Evolutionary conservation across 2,797 vertebrate species (phyloP), one percentile per base, ranked within the genome.

Genomic region (Anguilla anguilla): DNA sequence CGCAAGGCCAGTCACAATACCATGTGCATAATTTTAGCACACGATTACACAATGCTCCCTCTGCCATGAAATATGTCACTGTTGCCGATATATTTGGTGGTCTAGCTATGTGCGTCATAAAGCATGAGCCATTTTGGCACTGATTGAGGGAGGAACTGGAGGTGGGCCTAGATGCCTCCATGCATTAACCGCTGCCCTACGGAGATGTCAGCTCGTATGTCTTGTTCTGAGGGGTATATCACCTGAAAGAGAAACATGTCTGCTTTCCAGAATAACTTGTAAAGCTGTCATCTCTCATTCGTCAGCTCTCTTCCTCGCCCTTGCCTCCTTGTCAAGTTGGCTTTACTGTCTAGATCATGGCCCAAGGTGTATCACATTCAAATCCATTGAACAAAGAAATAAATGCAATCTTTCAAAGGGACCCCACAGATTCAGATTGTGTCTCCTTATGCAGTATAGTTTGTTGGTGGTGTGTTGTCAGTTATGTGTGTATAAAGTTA

Each of bases 1-100:
- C 94, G 95, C 87, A 87, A 88, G 90, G 97, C 97, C 97, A 97
- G 97, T 97, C 97, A 90, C 91, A 94, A 93, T 94, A 93, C 90
- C 92, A 94, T 95, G 94, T 95, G 92, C 94, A 93, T 94, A 96
- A 96, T 96, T 95, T 93, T 91, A 91, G 91, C 93, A 92, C 92
- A 95, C 93, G 94, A 95, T 94, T 95, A 91, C 94, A 93, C 93
- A 93, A 93, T 92, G 94, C 93, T 94, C 95, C 93, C 92, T 90
- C 94, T 93, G 90, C 93, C 94, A 93, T 88, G 93, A 92, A 93
- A 94, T 90, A 92, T 91, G 92, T 95, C 93, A 95, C 92, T 87
- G 91, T 90, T 92, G 84, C 92, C 92, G 92, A 92, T 86, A 91
- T 90, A 94, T 95, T 93, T 94, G 92, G 86, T 84, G 88, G 90